These are phyloP conservation scores for Tachycineta bicolor DNA, from an alignment of 2,113 vertebrate species.

Conservation along the genomic window DNA sequence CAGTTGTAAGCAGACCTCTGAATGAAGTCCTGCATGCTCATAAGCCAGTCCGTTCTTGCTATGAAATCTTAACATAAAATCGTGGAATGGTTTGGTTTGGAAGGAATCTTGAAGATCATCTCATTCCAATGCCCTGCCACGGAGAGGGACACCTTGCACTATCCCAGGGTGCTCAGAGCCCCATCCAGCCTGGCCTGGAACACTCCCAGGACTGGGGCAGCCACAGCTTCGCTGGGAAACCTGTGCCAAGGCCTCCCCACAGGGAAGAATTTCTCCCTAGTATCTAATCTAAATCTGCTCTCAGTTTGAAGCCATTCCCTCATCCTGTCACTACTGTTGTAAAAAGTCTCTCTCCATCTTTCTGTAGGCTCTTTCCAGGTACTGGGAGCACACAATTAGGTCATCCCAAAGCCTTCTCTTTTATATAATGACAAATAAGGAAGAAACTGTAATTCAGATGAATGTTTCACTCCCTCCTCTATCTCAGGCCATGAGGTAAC, in stretches of 20 bases:
- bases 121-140: neutral
- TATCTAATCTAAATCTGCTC: neutral
- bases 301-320: neutral
- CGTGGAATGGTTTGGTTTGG: neutral
- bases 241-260: neutral
- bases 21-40: neutral
- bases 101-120: neutral
- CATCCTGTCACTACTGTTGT: accelerated
- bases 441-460: neutral
- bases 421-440: neutral
- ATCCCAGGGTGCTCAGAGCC: accelerated
- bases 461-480: neutral
- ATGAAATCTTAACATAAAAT: neutral
- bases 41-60: neutral
- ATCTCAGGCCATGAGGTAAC: neutral
- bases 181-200: neutral
- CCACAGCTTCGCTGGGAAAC: neutral
- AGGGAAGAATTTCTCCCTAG: neutral
- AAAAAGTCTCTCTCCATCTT: neutral
- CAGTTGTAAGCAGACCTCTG: neutral
- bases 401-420: neutral
- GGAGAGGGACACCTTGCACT: neutral
- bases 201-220: neutral
- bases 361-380: neutral
- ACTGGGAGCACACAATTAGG: neutral